Conservation (phyloP, 2,888 invertebrate genomes). For the Panzeria rudis region DNA sequence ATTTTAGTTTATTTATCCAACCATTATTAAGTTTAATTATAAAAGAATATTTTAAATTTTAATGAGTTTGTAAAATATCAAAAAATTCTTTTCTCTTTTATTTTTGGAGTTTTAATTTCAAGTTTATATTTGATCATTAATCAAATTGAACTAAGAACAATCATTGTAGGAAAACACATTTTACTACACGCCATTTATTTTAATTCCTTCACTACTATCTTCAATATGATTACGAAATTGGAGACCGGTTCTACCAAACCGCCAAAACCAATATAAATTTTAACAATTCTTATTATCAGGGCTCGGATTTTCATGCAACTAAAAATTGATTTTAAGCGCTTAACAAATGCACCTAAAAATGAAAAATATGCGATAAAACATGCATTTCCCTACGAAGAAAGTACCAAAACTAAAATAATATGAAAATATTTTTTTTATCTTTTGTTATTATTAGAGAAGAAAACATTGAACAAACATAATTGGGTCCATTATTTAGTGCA, state of each 20-base stretch:
- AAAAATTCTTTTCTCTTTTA: not conserved
- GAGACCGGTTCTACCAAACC: not conserved
- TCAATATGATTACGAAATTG: not conserved
- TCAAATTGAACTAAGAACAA: too few relatives aligned
- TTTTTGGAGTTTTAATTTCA: not conserved
- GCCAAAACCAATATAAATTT: not conserved
- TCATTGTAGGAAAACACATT: not conserved
- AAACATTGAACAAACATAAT: too few relatives aligned
- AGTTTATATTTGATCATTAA: not conserved
- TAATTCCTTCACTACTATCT: not conserved
- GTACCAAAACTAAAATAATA: too few relatives aligned
- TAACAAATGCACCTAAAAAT: too few relatives aligned
- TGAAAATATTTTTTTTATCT: too few relatives aligned
- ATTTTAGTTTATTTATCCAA: constrained; percentile 23
- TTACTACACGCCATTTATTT: not conserved
- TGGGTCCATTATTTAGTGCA: too few relatives aligned
- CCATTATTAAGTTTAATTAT: not conserved
- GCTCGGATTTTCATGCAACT: too few relatives aligned
- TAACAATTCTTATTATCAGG: not conserved
- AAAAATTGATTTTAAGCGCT: too few relatives aligned
- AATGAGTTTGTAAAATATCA: not conserved
- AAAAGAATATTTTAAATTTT: too few relatives aligned
- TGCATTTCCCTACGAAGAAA: too few relatives aligned
- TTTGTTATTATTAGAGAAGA: too few relatives aligned
- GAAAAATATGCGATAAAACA: too few relatives aligned